Conservation (phyloP, 2,888 invertebrate genomes). For the Chloromyia formosa region DNA sequence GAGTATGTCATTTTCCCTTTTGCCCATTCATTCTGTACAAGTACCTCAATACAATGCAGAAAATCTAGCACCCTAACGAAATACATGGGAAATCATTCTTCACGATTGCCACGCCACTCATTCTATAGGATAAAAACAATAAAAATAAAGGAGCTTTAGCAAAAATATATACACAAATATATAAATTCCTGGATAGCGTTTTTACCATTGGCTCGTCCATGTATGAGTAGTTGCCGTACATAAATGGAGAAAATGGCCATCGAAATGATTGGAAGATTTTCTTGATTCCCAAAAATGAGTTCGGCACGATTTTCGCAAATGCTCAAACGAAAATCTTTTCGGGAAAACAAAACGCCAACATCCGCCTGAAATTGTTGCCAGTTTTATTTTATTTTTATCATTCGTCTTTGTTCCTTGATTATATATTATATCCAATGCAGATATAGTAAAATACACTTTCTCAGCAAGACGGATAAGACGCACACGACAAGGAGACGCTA, state of each 20-base stretch:
- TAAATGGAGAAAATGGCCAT: conserved; percentile 45
- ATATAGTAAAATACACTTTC: conserved; percentile 24
- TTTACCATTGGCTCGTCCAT: conserved; percentile 6
- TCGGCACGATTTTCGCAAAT: conserved; percentile 38
- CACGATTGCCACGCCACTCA: conserved; percentile 29
- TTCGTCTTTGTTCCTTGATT: conserved; percentile 31
- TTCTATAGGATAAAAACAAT: conserved; percentile 47
- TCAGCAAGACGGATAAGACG: conserved; percentile 28
- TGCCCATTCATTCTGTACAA: not conserved
- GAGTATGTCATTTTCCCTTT: not conserved
- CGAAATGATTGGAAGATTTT: conserved; percentile 49
- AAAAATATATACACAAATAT: conserved; percentile 16
- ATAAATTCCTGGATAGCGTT: not conserved
- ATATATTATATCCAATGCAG: conserved; percentile 20
- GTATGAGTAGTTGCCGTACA: conserved; percentile 40
- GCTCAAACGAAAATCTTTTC: conserved; percentile 23
- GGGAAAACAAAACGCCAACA: conserved; percentile 10
- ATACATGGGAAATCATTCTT: conserved; percentile 18
- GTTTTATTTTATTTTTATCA: conserved; percentile 30
- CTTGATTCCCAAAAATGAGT: conserved; percentile 45
- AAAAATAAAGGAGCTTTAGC: conserved; percentile 45
- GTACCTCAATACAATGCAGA: too few relatives aligned
- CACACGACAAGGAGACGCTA: not conserved
- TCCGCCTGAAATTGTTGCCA: conserved; percentile 37
- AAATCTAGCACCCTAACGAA: not conserved